These are phyloP conservation scores for Propithecus deckenii DNA, from an alignment of 2,797 vertebrate genomes.

Conservation along the genomic window DNA sequence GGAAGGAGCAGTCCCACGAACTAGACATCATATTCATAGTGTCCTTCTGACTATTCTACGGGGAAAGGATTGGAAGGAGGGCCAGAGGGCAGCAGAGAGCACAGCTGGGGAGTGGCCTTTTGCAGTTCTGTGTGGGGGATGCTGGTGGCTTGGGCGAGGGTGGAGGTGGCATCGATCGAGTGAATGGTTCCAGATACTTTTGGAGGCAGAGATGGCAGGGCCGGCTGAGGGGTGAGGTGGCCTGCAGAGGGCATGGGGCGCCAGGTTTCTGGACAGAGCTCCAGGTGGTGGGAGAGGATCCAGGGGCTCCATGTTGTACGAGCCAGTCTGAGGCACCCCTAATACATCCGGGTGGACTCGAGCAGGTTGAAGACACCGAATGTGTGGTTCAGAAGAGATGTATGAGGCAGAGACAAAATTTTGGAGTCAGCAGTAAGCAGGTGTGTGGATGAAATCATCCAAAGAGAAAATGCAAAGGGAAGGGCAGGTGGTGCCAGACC, in stretches of 20 bases:
- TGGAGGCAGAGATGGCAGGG: background rate
- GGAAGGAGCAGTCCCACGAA: background rate
- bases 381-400: rapidly evolving
- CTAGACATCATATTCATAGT: background rate
- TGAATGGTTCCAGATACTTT: background rate
- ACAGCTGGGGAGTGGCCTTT: background rate
- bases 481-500: background rate
- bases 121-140: rapidly evolving
- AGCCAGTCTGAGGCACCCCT: background rate
- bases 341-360: rapidly evolving
- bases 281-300: background rate
- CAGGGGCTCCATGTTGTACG: rapidly evolving
- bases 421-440: background rate
- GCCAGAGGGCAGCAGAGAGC: background rate
- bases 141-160: background rate
- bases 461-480: background rate
- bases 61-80: background rate
- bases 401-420: rapidly evolving
- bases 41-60: background rate
- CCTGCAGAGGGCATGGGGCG: rapidly evolving
- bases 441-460: too few species aligned
- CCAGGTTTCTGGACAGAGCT: background rate
- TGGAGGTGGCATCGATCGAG: rapidly evolving
- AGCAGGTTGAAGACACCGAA: rapidly evolving
- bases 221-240: background rate